Evolutionary conservation across 2,113 vertebrate genomes (phyloP), one percentile per base, ranked within the genome.

Genomic region (Isichthys henryi): DNA sequence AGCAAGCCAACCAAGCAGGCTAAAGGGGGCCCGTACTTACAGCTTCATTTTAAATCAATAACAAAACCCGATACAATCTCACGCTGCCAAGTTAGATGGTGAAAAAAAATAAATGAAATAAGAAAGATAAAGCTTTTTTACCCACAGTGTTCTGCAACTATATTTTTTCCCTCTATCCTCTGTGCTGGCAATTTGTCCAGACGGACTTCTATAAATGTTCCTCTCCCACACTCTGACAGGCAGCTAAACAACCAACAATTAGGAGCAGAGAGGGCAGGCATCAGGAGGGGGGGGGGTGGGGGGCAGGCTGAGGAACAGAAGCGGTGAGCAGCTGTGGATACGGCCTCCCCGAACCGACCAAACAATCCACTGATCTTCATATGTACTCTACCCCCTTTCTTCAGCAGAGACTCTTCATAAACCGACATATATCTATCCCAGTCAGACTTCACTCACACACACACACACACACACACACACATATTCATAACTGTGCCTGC

Each of bases 161-260:
- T 66, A 46, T 66, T 62, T 46, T 23, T 27, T 52, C 49, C 50
- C 86, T 46, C 39, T 23, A 88, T 88, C 56, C 1, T n/a, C 87
- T 9, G 3, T 35, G 9, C 53, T 66, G 53, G 87, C 87, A 88
- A 88, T 88, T 46, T 88, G 87, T 88, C 87, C 87, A 88, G 87
- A 66, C 87, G 31, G 87, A 62, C 62, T 88, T 88, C 87, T 88
- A 88, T 88, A 88, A 88, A 66, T 66, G 87, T 88, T 88, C 87
- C 53, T 66, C 87, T 88, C 56, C 39, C 19, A 46, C 21, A 49
- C 48, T 39, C 46, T 80, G 88, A 88, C 58, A 80, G 45, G 62
- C 88, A 89, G 74, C 48, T 53, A 82, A 82, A 83, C 70, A 82
- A 46, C 70, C 46, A 21, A 53, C 70, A 83, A 83, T 89, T 89